Evolutionary conservation across 2,113 vertebrate species (phyloP).

Genomic region (Asarcornis scutulata): DNA sequence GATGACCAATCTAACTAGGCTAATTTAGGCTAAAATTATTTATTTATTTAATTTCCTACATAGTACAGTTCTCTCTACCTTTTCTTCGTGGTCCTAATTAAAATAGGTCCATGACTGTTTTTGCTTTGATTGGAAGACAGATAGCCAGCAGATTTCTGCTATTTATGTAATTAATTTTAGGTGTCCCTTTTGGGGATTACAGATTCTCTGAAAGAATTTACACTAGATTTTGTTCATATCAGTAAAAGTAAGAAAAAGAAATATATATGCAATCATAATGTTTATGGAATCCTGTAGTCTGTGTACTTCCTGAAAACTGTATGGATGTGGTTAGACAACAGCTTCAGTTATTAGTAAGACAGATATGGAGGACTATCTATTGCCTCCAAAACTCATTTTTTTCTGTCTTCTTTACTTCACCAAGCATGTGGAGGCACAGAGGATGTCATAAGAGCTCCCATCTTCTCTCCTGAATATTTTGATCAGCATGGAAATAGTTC

Average conservation of each 20-base stretch:
- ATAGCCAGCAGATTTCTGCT: not conserved
- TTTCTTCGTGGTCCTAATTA: not conserved
- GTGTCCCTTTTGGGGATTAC: not conserved
- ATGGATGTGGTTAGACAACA: not conserved
- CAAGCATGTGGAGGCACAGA: not conserved
- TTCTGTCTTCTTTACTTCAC: not conserved
- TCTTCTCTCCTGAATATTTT: not conserved
- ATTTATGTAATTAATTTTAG: not conserved
- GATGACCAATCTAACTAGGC: not conserved
- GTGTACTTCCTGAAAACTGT: not conserved
- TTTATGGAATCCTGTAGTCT: not conserved
- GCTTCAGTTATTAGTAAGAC: not conserved
- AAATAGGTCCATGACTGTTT: not conserved
- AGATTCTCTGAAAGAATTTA: not conserved
- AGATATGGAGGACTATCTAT: not conserved
- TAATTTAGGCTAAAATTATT: not conserved
- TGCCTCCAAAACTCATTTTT: not conserved
- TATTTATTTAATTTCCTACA: not conserved
- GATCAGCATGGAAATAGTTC: not conserved
- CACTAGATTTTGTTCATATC: not conserved
- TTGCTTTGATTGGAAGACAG: not conserved
- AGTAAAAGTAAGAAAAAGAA: not conserved
- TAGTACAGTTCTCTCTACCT: not conserved
- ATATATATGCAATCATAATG: not conserved
- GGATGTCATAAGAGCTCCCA: not conserved